Evolutionary conservation across 64 coral and sea anemone genomes (phyloP), one percentile per base, ranked within the genome.

Genomic region (Hydrozoanthus tunicans): DNA sequence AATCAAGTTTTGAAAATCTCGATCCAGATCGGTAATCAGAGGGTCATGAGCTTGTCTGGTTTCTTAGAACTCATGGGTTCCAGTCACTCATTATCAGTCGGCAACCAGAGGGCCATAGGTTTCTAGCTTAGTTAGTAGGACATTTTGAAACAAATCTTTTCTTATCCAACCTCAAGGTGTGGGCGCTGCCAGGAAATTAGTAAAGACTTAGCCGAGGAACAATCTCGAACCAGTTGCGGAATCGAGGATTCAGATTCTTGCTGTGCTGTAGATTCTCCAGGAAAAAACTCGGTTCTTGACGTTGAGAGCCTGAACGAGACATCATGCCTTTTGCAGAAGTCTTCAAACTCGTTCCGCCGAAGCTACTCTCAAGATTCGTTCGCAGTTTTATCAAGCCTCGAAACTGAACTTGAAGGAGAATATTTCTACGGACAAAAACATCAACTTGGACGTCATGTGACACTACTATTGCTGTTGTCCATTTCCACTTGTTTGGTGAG

Each of bases 401-500:
- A 88, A 9, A 60, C 9, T 59, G 68, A 74, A 73, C 54, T 88
- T 15, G 53, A 88, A 24, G 55, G 70, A 20, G 84, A 88, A 13
- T 88, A 88, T 72, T 88, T 88, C 9, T 70, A 88, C 15, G 84
- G 84, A 6, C 52, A 74, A 3, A 88, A 73, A 15, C 84, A 88
- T 43, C 84, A 88, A 74, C 53, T 88, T 15, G 84, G 84, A 68
- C 68, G 84, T 74, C 84, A 88, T 7, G 84, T 88, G 68, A 74
- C 57, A 52, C 11, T 88, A 24, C 27, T 88, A 43, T 69, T 88
- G 6, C 25, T 88, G 12, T 25, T 88, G 7, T 73, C 84, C 8
- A 73, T 88, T 73, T 88, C 84, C 3, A 60, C 84, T 0, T 88
- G 84, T 88, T 59, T 88, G 84, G 84, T 88, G 24, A 88, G 84